These are phyloP conservation scores for Peromyscus maniculatus DNA, from an alignment of 2,113 vertebrate species.

Conservation along the genomic window DNA sequence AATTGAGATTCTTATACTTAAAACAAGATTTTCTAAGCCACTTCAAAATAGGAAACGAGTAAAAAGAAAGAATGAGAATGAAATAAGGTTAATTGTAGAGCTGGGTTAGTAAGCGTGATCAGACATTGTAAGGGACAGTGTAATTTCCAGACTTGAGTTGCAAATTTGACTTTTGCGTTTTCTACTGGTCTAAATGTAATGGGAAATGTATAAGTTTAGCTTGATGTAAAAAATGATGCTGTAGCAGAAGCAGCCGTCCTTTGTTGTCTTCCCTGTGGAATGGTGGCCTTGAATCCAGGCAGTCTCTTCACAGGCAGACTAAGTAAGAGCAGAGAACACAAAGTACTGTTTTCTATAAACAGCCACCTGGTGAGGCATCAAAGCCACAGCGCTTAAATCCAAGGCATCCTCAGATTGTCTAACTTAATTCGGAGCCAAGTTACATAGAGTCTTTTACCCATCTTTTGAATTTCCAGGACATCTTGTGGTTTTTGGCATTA, in stretches of 20 bases:
- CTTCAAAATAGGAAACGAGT: constrained; percentile 11
- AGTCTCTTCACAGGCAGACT: neutral
- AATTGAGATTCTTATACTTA: neutral
- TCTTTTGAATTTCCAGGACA: neutral
- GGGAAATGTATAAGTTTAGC: neutral
- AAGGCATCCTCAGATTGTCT: neutral
- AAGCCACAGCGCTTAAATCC: neutral
- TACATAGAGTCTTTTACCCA: neutral
- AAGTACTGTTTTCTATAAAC: neutral
- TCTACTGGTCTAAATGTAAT: neutral
- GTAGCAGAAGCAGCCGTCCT: neutral
- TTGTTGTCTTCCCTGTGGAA: neutral
- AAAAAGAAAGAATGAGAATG: constrained; percentile 27
- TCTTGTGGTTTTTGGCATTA: neutral
- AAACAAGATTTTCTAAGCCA: constrained; percentile 30
- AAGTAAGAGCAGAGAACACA: neutral
- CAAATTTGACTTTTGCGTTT: constrained; percentile 47
- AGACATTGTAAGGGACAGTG: neutral
- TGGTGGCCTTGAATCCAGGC: neutral
- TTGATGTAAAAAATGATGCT: neutral
- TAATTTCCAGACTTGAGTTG: neutral
- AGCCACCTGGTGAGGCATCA: neutral
- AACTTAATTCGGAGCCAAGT: neutral
- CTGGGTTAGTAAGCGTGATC: neutral
- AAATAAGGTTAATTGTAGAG: constrained; percentile 24